Base-by-base conservation (phyloP, 2,113 vertebrate genomes). In the Engystomops pustulosus region DNA sequence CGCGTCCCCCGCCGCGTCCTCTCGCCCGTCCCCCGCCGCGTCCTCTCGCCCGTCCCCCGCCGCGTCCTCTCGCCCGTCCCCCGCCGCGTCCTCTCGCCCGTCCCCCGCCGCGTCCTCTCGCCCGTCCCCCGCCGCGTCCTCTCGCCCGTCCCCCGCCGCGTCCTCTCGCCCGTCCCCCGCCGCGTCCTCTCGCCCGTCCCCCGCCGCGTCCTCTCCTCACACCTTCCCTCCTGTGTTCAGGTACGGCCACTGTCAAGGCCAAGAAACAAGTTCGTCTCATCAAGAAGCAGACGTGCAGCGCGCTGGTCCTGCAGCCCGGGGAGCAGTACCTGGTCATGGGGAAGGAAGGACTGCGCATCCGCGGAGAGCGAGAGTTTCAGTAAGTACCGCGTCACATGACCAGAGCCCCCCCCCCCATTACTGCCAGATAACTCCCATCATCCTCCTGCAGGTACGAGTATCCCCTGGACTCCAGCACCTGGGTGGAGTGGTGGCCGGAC, bases 261-360 rank as follows among this genome's bases (percentile, higher is more conserved):
- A 88, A 87, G 2, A 84, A 90, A 0, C 90, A 95, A 84, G 87
- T 98, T 34, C 92, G 92, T 27, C 93, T 99, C 84, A 88, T 98
- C 11, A 97, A 93, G 70, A 98, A 96, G 91, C 90, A 87, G 11
- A 94, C 91, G 8, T 99, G 98, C 80, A 38, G 25, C 0, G 86
- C 88, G 0, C 90, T 95, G 18, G 88, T 91, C 0, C 8, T 99
- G 55, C 89, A 87, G 62, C 89, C 89, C 34, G 89, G 90, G 79
- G 89, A 88, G 18, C 92, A 95, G 53, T 99, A 98, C 87, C 82
- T 99, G 88, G 89, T 98, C 85, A 95, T 95, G 93, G 97, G 96
- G 18, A 92, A 95, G 86, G 94, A 95, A 88, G 93, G 95, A 74
- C 90, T 91, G 25, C 90, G 89, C 84, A 94, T 93, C 32, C 90